phyloP scores from a whole-genome alignment of 2,888 invertebrate species.

The Tachina grossa region DNA sequence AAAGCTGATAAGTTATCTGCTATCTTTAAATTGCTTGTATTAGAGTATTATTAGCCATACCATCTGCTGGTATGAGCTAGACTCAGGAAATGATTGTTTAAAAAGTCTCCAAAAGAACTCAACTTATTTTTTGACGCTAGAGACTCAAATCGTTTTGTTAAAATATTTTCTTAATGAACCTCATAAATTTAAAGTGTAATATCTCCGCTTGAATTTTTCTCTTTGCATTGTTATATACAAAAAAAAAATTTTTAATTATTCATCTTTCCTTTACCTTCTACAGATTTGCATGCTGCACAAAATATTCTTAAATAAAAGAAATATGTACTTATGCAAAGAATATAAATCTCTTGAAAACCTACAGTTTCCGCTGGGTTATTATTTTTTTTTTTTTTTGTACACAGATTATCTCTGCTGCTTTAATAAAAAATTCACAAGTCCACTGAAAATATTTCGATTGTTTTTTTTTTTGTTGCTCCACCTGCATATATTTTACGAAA shows the following conservation, averaged over 20 bases:
- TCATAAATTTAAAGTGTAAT: too few species aligned
- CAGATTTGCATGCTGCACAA: slow-evolving; percentile 15
- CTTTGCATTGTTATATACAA: neutral
- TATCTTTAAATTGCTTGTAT: too few species aligned
- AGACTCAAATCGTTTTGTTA: too few species aligned
- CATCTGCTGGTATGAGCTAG: too few species aligned
- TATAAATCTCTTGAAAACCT: slow-evolving; percentile 17
- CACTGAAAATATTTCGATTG: neutral
- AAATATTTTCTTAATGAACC: too few species aligned
- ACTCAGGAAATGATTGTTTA: too few species aligned
- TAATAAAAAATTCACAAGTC: slow-evolving; percentile 30
- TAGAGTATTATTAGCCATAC: too few species aligned
- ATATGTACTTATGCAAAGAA: neutral
- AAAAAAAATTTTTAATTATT: neutral
- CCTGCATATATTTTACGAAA: slow-evolving; percentile 43
- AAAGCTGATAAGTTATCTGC: too few species aligned
- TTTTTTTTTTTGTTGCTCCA: slow-evolving; percentile 9
- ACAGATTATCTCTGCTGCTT: neutral
- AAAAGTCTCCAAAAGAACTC: too few species aligned
- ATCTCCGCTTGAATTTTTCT: too few species aligned
- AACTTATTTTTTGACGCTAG: too few species aligned
- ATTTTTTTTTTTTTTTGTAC: neutral
- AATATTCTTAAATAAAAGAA: neutral
- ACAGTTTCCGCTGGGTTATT: neutral
- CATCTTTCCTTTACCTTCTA: neutral